A percentile compares a stretch with the other conserved stretches of the same genome.
Conservation (phyloP, 2,888 invertebrate species). For the Gibbula magus region DNA sequence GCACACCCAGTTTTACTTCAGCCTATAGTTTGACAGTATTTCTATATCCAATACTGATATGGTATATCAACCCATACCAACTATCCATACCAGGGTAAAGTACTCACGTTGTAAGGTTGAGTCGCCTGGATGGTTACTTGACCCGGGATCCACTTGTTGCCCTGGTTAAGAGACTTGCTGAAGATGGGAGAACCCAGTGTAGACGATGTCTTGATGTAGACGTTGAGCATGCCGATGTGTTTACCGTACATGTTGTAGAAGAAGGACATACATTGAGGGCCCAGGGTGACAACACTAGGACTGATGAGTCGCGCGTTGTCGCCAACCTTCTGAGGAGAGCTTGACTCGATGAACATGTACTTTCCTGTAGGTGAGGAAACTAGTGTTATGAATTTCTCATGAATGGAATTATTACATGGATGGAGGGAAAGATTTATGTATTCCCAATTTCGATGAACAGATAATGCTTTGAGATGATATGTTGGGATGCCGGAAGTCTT, state of each 20-base stretch:
- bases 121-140: slow-evolving; percentile 50
- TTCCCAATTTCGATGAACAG: too few relatives aligned
- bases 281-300: slow-evolving; percentile 36
- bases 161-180: slow-evolving; percentile 55
- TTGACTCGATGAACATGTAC: slow-evolving; percentile 66
- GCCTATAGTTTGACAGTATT: too few relatives aligned
- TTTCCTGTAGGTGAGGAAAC: slow-evolving; percentile 49
- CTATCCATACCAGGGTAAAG: too few relatives aligned
- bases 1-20: too few relatives aligned
- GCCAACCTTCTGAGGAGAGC: slow-evolving; percentile 45
- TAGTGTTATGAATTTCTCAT: too few relatives aligned
- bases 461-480: too few relatives aligned
- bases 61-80: too few relatives aligned
- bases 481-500: too few relatives aligned
- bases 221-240: slow-evolving; percentile 55
- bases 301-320: slow-evolving; percentile 58
- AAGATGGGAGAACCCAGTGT: slow-evolving; percentile 51
- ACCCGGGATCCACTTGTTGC: slow-evolving; percentile 59
- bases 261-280: slow-evolving; percentile 59
- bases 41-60: too few relatives aligned
- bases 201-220: slow-evolving; percentile 51
- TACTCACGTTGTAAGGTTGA: slow-evolving; percentile 46
- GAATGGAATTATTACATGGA: too few relatives aligned
- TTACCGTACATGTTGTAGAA: slow-evolving; percentile 63
- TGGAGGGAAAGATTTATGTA: too few relatives aligned